These are phyloP conservation scores for Drosophila varians DNA, from an alignment of 1,140 invertebrate species.

Conservation along the genomic window DNA sequence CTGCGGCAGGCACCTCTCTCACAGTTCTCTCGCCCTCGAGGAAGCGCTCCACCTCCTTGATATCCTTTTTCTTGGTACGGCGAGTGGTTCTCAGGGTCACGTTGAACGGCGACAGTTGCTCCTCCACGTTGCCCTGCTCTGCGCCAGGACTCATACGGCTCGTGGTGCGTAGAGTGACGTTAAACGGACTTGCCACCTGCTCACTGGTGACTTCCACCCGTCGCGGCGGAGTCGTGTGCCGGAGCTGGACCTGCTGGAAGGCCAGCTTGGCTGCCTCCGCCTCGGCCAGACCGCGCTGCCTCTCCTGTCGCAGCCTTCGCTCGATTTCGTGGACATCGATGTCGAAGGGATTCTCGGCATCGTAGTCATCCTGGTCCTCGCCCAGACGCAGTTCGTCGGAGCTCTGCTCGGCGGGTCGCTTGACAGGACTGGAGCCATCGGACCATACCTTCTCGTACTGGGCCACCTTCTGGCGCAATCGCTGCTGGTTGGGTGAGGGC, in stretches of 20 bases:
- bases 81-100: conserved; percentile 74
- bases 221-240: conserved; percentile 84
- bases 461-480: conserved; percentile 88
- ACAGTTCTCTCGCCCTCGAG: conserved; percentile 68
- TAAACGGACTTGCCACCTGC: conserved; percentile 66
- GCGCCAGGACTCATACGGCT: conserved; percentile 62
- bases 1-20: conserved; percentile 64
- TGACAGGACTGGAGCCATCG: conserved; percentile 65
- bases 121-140: conserved; percentile 86
- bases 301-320: conserved; percentile 85
- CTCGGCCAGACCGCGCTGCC: conserved; percentile 84
- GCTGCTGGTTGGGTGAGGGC: conserved; percentile 84
- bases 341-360: conserved; percentile 75
- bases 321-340: conserved; percentile 87
- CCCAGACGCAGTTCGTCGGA: conserved; percentile 56
- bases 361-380: conserved; percentile 65
- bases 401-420: conserved; percentile 56
- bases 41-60: conserved; percentile 62
- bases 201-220: conserved; percentile 70
- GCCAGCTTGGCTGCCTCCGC: conserved; percentile 85
- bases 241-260: conserved; percentile 86
- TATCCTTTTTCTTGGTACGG: conserved; percentile 48
- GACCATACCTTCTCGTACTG: conserved; percentile 92
- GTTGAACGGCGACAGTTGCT: conserved; percentile 85
- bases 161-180: conserved; percentile 74